Base-by-base conservation (phyloP, 2,888 invertebrate species). In the Tenthredo notha region DNA sequence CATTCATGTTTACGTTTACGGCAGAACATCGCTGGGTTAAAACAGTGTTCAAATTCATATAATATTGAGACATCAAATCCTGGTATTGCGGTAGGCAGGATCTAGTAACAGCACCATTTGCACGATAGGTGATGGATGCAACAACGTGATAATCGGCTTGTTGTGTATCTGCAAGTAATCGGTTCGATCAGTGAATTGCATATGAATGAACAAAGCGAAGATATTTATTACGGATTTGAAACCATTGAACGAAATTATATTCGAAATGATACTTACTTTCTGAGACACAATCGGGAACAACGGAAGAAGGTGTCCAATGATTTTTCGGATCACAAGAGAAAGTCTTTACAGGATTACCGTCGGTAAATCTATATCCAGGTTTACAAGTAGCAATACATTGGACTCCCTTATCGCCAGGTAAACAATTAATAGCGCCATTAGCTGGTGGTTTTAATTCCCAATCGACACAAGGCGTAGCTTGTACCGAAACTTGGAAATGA, bases 121-220 rank as follows among this genome's bases (percentile, higher is more conserved):
- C 98, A 86, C 98, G 95, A 92, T 98, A 98, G 70, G 96, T 97
- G 0, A 98, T 96, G 37, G 97, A 96, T 0, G 98, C 97, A 0
- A 97, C 96, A 0, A 98, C 98, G 90, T 98, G 98, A 90, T 98
- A 98, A 87, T 98, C 97, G n/a, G 98, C 98, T 95, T 98, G 98
- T 92, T 98, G 98, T 21, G 98, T 98, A 93, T 98, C 97, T 96
- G 92, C 85, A 86, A 85, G 86, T 83, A 85, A 77, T 25, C 61
- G 15, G 61, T 58, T 58, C 33, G 50, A 15, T 21, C 72, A 80
- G 9, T 65, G 80, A 78, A 72, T 21, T 25, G 15, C 0, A 47
- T 12, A 47, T 82, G 33, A 25, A 33, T 72, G 84, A 29, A 58
- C 18, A 25, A 54, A 15, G 9, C 9, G 25, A 33, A 7, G n/a